Base-by-base conservation (phyloP, 2,888 invertebrate species). In the Pyralis farinalis region DNA sequence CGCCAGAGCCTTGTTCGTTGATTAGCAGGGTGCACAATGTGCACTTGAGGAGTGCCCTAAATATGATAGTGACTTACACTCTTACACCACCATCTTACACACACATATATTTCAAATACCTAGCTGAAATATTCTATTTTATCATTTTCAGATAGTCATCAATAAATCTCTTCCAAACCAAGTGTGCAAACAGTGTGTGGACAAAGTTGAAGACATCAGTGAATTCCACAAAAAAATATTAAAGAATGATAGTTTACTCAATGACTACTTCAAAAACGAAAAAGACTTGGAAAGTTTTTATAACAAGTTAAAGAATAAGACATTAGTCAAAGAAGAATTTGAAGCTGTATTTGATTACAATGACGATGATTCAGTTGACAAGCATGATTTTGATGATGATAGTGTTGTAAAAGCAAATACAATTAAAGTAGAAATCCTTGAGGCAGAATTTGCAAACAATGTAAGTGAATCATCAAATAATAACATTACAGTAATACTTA, bases 181-280 rank as follows among this genome's bases (percentile, higher is more conserved):
- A 9, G 44, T 75, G 12, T 82, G 82, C 35, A 36, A 47, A 6
- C 9, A 16, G 7, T 82, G 82, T 43, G 30, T 55, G 1, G 44
- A 55, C 7, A 68, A 58, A 57, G 50, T 78, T n/a, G 49, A 64
- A 34, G 49, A 71, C 34, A 50, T 69, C 0, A 42, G 55, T 37
- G 42, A 50, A 37, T 81, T 73, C 43, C 51, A 54, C 12, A 33
- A 54, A 34, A 51, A 46, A 41, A 41, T 78, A 1, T 47, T 47
- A 27, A 47, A 63, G 28, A 78, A 71, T 41, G 68, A 82, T 57
- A 29, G 46, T 9, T 58, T 55, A 29, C 53, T 82, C 11, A 21
- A 45, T 7, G 36, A 59, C 3, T 47, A 51, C 36, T 37, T 56
- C 5, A 50, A 43, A 8, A 47, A 48, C 3, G 57, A 46, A 8